Base-by-base conservation (phyloP, 1,140 invertebrate species). In the Macrotrachela quadricornifera region DNA sequence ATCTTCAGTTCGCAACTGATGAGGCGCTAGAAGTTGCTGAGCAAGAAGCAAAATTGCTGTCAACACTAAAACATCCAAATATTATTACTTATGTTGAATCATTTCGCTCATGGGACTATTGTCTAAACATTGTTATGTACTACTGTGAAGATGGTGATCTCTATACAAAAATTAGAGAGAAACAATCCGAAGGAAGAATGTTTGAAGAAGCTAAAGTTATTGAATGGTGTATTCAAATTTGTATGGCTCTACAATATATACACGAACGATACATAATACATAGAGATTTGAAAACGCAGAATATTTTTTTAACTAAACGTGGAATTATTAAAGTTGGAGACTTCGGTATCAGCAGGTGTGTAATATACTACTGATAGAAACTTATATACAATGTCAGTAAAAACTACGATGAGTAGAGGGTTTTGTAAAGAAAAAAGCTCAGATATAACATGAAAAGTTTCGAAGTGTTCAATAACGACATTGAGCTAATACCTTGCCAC, bases 161-260 rank as follows among this genome's bases (percentile, higher is more conserved):
- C 15, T 73, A 73, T 57, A 63, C 61, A 13, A 63, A 62, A 48
- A 64, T 76, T 14, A 71, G 71, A 54, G 67, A 71, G 55, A 66
- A 69, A 42, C 67, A 69, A 57, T 2, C 21, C 3, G 8, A 4
- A 4, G 67, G 69, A 3, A 17, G 37, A 6, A 10, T 15, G n/a
- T 57, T 73, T 30, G 64, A 67, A 17, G 74, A 76, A 58, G 59
- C 64, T 43, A 65, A 72, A 42, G 61, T 76, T 46, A 63, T 75
- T 1, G 67, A 75, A 56, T 75, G 74, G 72, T 74, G 75, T 63
- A 68, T 75, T 40, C 74, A 76, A 59, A 71, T 76, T 21, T 65
- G 71, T 16, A 71, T 76, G 67, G 74, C 74, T 13, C 55, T 74
- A 48, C 69, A 71, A 63, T 74, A 75, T 58, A 66, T 75, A 57